Conservation (phyloP, 2,888 invertebrate genomes). For the Hyposoter didymator region DNA sequence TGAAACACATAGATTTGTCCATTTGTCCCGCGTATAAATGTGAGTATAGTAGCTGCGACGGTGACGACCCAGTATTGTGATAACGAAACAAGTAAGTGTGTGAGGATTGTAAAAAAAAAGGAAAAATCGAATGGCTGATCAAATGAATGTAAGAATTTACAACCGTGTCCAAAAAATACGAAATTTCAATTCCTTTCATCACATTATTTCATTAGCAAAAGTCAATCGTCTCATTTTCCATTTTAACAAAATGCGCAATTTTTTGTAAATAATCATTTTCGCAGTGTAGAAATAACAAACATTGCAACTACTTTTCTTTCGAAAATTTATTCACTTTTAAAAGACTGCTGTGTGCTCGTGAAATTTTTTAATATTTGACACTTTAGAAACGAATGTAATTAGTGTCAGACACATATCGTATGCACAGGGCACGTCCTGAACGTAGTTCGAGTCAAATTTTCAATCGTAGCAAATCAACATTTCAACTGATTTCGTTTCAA, state of each 20-base stretch:
- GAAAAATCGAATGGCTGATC: conserved; percentile 8
- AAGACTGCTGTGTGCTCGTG: background rate
- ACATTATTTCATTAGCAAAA: conserved; percentile 2
- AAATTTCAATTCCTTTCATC: background rate
- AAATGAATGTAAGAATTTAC: conserved; percentile 15
- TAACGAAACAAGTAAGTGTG: conserved; percentile 50
- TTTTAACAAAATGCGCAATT: background rate
- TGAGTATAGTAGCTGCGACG: conserved; percentile 42
- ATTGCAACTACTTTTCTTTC: background rate
- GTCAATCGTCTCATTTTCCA: background rate
- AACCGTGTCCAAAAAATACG: conserved; percentile 7
- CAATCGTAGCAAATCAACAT: background rate
- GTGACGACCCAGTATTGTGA: conserved; percentile 75
- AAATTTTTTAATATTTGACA: background rate
- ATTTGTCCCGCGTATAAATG: conserved; percentile 51
- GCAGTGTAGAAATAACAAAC: background rate
- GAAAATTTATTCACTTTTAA: background rate
- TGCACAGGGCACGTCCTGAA: background rate
- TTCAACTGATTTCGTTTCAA: background rate
- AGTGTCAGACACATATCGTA: background rate
- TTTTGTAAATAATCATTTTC: conserved; percentile 15
- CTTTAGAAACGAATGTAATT: background rate
- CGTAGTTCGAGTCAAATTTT: background rate
- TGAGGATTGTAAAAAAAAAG: conserved; percentile 10
- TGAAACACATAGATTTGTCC: conserved; percentile 20